Percentiles rank a stretch among this genome's conserved stretches.
Conservation (phyloP, 64 coral and sea anemone genomes). For the Stichodactyla helianthus region DNA sequence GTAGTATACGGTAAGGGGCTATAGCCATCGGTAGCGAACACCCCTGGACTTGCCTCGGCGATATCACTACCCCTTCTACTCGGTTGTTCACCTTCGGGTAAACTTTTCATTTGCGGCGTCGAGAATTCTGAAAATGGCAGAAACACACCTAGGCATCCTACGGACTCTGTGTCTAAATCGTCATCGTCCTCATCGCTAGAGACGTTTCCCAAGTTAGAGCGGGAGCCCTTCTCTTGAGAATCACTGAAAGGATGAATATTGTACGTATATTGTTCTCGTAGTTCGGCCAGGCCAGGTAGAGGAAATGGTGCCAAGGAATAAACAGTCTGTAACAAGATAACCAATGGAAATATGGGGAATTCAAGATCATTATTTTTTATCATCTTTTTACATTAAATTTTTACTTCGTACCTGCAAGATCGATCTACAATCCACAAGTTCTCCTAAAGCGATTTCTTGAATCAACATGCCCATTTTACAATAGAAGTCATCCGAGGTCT, state of each 20-base stretch:
- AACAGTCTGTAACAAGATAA: constrained; percentile 60
- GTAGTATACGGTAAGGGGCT: constrained; percentile 69
- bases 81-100: constrained; percentile 33
- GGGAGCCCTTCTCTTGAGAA: constrained; percentile 15
- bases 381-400: not conserved
- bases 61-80: constrained; percentile 63
- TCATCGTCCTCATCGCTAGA: constrained; percentile 98
- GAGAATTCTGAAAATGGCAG: constrained; percentile 84
- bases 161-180: constrained; percentile 60
- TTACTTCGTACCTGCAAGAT: constrained; percentile 63
- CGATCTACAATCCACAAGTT: constrained; percentile 72
- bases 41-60: constrained; percentile 76
- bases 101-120: constrained; percentile 38
- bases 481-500: constrained; percentile 95
- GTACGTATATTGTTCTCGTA: constrained; percentile 95
- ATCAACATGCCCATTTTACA: constrained; percentile 84
- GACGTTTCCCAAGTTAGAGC: constrained; percentile 49
- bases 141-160: constrained; percentile 82
- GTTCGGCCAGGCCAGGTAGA: constrained; percentile 80
- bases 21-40: constrained; percentile 78
- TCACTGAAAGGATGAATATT: constrained; percentile 93
- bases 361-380: no score
- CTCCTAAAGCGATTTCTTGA: constrained; percentile 71
- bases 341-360: not conserved
- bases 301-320: constrained; percentile 93